These are phyloP conservation scores for Phaedon cochleariae DNA, from an alignment of 2,888 invertebrate genomes.

Conservation along the genomic window DNA sequence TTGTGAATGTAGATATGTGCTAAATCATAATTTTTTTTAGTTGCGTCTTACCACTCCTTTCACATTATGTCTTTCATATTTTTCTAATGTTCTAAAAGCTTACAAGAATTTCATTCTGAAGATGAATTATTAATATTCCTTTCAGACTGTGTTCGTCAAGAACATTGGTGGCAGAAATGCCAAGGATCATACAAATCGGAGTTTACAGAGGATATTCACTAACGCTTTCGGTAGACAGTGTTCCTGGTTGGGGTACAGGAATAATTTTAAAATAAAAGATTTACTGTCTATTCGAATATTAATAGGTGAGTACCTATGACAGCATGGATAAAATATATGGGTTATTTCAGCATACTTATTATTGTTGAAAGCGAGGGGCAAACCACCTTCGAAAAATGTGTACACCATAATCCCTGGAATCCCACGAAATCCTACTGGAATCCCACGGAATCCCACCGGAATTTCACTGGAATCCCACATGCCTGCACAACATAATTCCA, in stretches of 20 bases:
- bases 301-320: not conserved
- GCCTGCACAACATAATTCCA: no score
- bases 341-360: not conserved
- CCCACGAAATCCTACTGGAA: no score
- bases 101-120: slow-evolving; percentile 2
- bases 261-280: slow-evolving; percentile 1
- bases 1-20: not conserved
- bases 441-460: no score
- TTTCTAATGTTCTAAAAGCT: not conserved
- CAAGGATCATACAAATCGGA: not conserved
- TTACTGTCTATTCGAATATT: slow-evolving; percentile 2
- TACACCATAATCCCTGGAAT: no score
- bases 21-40: not conserved
- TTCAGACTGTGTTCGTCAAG: slow-evolving; percentile 6
- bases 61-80: not conserved
- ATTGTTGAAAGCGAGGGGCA: no score
- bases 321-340: not conserved
- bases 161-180: no score
- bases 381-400: no score
- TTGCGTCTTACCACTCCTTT: not conserved
- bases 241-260: not conserved
- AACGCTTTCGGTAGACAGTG: not conserved
- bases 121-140: slow-evolving; percentile 2
- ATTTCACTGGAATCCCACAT: no score
- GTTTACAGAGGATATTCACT: not conserved